Evolutionary conservation across 1,140 invertebrate species (phyloP).

Genomic region (Drosophila lowei): DNA sequence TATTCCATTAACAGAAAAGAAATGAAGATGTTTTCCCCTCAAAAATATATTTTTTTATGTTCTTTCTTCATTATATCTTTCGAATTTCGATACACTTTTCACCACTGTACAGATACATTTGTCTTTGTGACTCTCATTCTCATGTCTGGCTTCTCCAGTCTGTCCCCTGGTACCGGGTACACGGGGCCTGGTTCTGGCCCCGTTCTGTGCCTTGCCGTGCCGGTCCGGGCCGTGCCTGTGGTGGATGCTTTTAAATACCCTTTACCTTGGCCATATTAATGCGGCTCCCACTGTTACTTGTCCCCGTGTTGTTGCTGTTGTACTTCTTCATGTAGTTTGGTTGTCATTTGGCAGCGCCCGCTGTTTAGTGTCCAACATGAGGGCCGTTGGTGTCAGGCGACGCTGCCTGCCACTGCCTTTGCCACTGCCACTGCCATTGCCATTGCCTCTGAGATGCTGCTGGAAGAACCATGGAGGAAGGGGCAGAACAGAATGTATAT

Average conservation of each 20-base stretch:
- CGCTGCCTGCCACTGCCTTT: conserved; percentile 40
- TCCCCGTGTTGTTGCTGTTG: conserved; percentile 65
- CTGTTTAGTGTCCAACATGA: conserved; percentile 82
- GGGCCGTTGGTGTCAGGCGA: conserved; percentile 75
- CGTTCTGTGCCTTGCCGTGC: conserved; percentile 5
- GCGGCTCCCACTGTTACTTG: conserved; percentile 79
- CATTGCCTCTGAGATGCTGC: background rate
- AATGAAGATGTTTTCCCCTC: background rate
- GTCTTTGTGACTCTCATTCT: conserved; percentile 57
- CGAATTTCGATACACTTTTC: background rate
- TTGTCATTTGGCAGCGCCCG: conserved; percentile 81
- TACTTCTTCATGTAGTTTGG: conserved; percentile 79
- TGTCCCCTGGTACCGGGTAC: conserved; percentile 3
- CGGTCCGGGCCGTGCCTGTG: conserved; percentile 38
- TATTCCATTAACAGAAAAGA: background rate
- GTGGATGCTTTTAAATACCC: conserved; percentile 79
- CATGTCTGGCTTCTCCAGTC: conserved; percentile 17
- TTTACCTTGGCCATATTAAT: conserved; percentile 80
- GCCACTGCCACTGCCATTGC: conserved; percentile 28
- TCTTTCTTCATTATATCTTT: background rate
- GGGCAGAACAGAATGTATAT: background rate
- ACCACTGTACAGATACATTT: conserved; percentile 43
- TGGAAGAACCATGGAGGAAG: conserved; percentile 21
- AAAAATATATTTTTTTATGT: background rate
- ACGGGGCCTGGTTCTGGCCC: conserved; percentile 24